phyloP scores from a whole-genome alignment of 2,888 invertebrate genomes.

The Poecilobothrus nobilitatus region DNA sequence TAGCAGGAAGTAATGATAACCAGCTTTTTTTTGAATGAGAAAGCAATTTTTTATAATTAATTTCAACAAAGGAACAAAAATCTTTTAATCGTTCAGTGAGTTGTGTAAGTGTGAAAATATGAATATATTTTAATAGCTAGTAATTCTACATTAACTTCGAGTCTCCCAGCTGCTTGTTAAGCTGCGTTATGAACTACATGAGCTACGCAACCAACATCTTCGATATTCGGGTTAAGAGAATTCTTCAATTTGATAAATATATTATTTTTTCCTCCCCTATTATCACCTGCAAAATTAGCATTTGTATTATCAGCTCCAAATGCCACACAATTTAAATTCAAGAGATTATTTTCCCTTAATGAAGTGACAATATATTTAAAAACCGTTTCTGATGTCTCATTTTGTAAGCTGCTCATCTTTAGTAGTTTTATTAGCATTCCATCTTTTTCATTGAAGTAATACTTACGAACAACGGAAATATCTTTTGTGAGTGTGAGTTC shows the following conservation, averaged over 20 bases:
- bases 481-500: too few species aligned
- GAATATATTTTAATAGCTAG: slow-evolving; percentile 12
- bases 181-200: slow-evolving; percentile 15
- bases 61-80: slow-evolving; percentile 14
- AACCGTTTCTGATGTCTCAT: not conserved
- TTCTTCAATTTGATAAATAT: slow-evolving; percentile 14
- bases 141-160: slow-evolving; percentile 13
- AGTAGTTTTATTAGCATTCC: not conserved
- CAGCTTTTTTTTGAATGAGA: too few species aligned
- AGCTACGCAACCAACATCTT: slow-evolving; percentile 13
- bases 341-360: not conserved
- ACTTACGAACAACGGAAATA: not conserved
- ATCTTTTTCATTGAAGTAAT: slow-evolving; percentile 5
- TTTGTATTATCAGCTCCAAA: slow-evolving; percentile 9
- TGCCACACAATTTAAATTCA: slow-evolving; percentile 3
- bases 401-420: not conserved
- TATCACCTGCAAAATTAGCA: slow-evolving; percentile 13
- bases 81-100: slow-evolving; percentile 16
- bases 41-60: slow-evolving; percentile 15
- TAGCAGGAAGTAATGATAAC: slow-evolving; percentile 13
- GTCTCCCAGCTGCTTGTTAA: slow-evolving; percentile 13
- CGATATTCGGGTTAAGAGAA: slow-evolving; percentile 12
- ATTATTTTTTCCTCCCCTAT: slow-evolving; percentile 13
- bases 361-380: not conserved
- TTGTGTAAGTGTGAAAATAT: slow-evolving; percentile 13